Conservation (phyloP, 2,113 vertebrate species). For the Marmota flaviventris region DNA sequence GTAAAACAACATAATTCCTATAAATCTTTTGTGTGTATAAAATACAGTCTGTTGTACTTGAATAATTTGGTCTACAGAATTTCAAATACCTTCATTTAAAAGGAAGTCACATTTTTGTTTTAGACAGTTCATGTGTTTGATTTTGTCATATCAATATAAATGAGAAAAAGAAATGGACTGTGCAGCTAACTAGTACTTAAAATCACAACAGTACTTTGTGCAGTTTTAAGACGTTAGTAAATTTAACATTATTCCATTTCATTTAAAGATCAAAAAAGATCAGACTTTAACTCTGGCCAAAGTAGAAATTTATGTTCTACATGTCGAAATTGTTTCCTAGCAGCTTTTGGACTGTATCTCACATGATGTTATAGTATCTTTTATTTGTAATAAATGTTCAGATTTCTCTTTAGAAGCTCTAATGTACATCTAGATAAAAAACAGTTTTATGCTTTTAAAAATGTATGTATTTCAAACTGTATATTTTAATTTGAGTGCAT, state of each 20-base stretch:
- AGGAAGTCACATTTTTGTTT: conserved; percentile 72
- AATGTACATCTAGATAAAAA: conserved; percentile 59
- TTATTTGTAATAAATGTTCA: conserved; percentile 75
- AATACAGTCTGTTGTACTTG: conserved; percentile 63
- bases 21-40: conserved; percentile 66
- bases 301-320: conserved; percentile 68
- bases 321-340: conserved; percentile 28
- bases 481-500: conserved; percentile 66
- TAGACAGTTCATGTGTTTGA: conserved; percentile 28
- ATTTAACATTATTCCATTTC: conserved; percentile 60
- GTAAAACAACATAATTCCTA: conserved; percentile 73
- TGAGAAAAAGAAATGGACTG: conserved; percentile 39
- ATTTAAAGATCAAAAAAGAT: conserved; percentile 61
- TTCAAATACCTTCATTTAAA: conserved; percentile 64
- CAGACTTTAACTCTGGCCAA: conserved; percentile 68
- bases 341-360: conserved; percentile 56
- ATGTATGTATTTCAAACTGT: conserved; percentile 64
- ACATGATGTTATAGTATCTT: conserved; percentile 50
- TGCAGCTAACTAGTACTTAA: conserved; percentile 59
- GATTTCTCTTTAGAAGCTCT: conserved; percentile 67
- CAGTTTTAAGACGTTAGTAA: conserved; percentile 77
- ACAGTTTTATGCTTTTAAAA: conserved; percentile 66
- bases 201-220: conserved; percentile 63
- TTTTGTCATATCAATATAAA: conserved; percentile 63
- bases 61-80: conserved; percentile 71